Conservation (phyloP, 2,888 invertebrate genomes). For the Alcis repandata region DNA sequence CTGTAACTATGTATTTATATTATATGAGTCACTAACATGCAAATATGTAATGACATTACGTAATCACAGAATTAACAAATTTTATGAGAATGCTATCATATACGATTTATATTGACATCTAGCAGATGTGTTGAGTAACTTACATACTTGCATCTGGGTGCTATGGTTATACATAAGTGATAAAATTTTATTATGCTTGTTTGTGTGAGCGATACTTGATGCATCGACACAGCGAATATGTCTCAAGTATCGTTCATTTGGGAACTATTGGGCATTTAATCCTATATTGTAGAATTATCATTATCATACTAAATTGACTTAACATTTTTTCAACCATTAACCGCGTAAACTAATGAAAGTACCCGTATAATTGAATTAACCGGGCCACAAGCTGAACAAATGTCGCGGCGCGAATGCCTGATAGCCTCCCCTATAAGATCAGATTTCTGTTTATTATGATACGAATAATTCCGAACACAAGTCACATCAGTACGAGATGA, state of each 20-base stretch:
- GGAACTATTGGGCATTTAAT: slow-evolving; percentile 88
- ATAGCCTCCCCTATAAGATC: slow-evolving; percentile 81
- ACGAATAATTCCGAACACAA: slow-evolving; percentile 75
- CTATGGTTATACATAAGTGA: slow-evolving; percentile 86
- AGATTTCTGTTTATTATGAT: slow-evolving; percentile 70
- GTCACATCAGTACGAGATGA: slow-evolving; percentile 79
- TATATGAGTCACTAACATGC: slow-evolving; percentile 87
- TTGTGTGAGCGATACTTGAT: slow-evolving; percentile 76
- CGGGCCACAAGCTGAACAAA: slow-evolving; percentile 67
- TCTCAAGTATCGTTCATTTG: slow-evolving; percentile 77
- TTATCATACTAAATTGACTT: slow-evolving; percentile 86
- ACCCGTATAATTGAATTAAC: slow-evolving; percentile 82
- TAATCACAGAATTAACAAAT: slow-evolving; percentile 81
- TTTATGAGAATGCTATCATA: slow-evolving; percentile 79
- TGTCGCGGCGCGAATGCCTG: slow-evolving; percentile 86
- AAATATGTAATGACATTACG: slow-evolving; percentile 84
- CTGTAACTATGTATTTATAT: slow-evolving; percentile 86
- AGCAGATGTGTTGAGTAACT: slow-evolving; percentile 77
- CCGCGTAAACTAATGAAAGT: slow-evolving; percentile 84
- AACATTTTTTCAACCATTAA: slow-evolving; percentile 86
- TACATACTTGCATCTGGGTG: slow-evolving; percentile 87
- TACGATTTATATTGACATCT: slow-evolving; percentile 65
- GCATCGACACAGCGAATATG: slow-evolving; percentile 56
- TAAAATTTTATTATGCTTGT: slow-evolving; percentile 82
- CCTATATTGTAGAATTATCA: slow-evolving; percentile 85